Base-by-base conservation (phyloP, 2,888 invertebrate species). In the Busseola fusca region DNA sequence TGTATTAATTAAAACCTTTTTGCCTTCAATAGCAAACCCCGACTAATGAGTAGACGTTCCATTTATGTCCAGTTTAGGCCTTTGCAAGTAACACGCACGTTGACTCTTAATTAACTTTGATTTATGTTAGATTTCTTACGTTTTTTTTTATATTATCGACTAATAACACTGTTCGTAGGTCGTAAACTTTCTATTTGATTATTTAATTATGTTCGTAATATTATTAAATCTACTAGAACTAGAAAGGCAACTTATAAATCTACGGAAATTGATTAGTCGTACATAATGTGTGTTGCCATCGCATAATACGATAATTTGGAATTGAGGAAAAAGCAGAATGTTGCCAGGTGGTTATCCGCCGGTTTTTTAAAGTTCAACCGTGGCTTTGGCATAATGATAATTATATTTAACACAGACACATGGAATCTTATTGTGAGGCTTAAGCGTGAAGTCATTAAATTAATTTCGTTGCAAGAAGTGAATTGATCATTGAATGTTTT, bases 11-110 rank as follows among this genome's bases (percentile, higher is more conserved):
- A 82, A 80, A 81, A 72, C 65, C 65, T 87, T 88, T 86, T 88
- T 87, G 82, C 83, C 50, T 75, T 78, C 62, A 67, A 74, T 66
- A 75, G 60, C 50, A 34, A 78, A 62, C 75, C 66, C 60, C 70
- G 68, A 74, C 75, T 86, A 87, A 86, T 86, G 79, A 87, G 67
- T 86, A 78, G 84, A 80, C 80, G 82, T 87, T 86, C 87, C 85
- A 74, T 87, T 80, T 84, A 84, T 64, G 86, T 85, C 81, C 77
- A 83, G 84, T 84, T 84, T 87, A 71, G 78, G 79, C 69, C 80
- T 86, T 84, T 80, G 83, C 80, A 71, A 64, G 87, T 80, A 84
- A 85, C 88, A 84, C 84, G 81, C 75, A 80, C 66, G 57, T 50
- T 63, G 79, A 81, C 73, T 80, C 62, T 74, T 78, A 79, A 84